Percentiles rank a stretch among this genome's conserved stretches.
Evolutionary conservation across 2,797 vertebrate genomes (phyloP).

Genomic region (Aplochiton taeniatus): DNA sequence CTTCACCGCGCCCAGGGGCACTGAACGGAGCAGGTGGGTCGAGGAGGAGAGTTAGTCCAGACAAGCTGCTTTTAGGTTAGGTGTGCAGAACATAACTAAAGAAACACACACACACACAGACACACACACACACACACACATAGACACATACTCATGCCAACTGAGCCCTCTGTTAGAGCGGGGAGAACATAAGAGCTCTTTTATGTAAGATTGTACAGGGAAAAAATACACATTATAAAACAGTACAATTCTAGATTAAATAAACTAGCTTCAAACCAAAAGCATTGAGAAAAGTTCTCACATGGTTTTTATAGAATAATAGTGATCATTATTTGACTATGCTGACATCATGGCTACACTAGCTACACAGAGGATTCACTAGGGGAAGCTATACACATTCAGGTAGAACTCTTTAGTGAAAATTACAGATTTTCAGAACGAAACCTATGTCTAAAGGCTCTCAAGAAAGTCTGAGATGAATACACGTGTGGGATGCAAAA

Average conservation of each 20-base stretch:
- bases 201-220: slow-evolving; percentile 39
- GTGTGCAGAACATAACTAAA: not conserved
- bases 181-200: slow-evolving; percentile 15
- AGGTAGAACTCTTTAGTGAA: no score
- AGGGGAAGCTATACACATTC: no score
- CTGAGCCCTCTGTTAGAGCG: slow-evolving; percentile 3
- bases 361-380: no score
- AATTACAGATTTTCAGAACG: no score
- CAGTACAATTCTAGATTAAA: slow-evolving; percentile 19
- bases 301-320: no score
- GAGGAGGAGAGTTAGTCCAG: slow-evolving; percentile 2
- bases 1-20: slow-evolving; percentile 83
- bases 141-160: not conserved
- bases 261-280: slow-evolving; percentile 31
- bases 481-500: no score
- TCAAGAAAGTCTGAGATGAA: no score
- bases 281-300: slow-evolving; percentile 26
- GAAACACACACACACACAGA: not conserved
- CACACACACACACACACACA: not conserved
- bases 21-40: slow-evolving; percentile 62
- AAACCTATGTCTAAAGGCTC: no score
- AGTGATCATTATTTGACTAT: no score
- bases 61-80: not conserved
- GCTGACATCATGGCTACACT: no score
- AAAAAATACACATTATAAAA: slow-evolving; percentile 23